Conservation (phyloP, 1,140 invertebrate species). For the Drosophila eugracilis region DNA sequence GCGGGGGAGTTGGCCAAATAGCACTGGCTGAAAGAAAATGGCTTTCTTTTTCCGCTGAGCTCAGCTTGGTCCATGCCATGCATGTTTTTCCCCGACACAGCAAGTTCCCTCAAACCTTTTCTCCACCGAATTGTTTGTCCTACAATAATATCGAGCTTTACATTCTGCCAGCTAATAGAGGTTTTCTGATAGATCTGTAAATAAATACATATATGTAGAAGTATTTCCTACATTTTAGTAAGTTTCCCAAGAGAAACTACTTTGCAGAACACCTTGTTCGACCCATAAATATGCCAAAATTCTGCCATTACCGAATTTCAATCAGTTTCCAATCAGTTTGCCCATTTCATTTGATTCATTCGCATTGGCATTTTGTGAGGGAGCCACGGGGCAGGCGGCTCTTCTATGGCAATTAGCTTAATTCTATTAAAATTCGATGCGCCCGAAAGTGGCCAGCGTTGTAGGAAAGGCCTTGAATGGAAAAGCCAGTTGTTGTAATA, state of each 20-base stretch:
- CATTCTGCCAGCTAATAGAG: too few relatives aligned
- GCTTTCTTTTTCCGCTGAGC: conserved; percentile 35
- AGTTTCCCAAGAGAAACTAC: neutral
- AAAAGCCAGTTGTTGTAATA: conserved; percentile 10
- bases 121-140: neutral
- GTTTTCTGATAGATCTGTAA: too few relatives aligned
- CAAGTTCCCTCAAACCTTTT: conserved; percentile 23
- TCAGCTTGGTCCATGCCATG: conserved; percentile 31
- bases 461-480: conserved; percentile 7
- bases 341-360: conserved; percentile 37
- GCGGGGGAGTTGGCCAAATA: conserved; percentile 6
- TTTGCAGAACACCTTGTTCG: conserved; percentile 18
- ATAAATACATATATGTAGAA: too few relatives aligned
- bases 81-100: neutral
- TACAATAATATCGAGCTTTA: too few relatives aligned
- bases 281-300: conserved; percentile 26
- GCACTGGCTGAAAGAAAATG: conserved; percentile 25
- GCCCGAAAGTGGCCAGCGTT: conserved; percentile 30
- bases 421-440: conserved; percentile 73
- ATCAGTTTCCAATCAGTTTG: conserved; percentile 67
- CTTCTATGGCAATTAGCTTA: conserved; percentile 75
- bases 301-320: conserved; percentile 56
- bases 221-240: too few relatives aligned
- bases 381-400: conserved; percentile 24
- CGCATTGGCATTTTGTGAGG: conserved; percentile 10